phyloP scores from a whole-genome alignment of 2,888 invertebrate species.

The Diarsia rubi region DNA sequence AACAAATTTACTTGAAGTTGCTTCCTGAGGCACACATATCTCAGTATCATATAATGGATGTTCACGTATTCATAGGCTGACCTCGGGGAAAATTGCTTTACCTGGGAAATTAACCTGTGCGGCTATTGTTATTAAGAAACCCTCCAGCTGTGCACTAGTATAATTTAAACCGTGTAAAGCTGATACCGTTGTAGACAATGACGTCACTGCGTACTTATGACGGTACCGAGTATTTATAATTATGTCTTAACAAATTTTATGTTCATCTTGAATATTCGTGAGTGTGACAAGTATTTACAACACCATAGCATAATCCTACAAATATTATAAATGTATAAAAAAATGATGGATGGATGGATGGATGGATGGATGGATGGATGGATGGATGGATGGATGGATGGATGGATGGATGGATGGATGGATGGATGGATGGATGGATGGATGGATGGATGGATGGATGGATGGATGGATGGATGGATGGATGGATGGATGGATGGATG shows the following conservation, averaged over 20 bases:
- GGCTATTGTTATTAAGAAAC: background rate
- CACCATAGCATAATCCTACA: background rate
- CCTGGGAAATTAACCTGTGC: background rate
- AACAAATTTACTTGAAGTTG: background rate
- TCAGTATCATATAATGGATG: background rate
- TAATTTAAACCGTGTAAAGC: conserved; percentile 8
- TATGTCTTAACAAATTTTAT: conserved; percentile 35
- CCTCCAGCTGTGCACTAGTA: background rate
- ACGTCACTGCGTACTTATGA: conserved; percentile 25
- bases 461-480: no score
- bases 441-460: no score
- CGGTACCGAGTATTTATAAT: conserved; percentile 8
- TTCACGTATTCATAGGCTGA: background rate
- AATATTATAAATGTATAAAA: no score
- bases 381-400: no score
- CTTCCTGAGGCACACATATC: background rate
- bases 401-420: no score
- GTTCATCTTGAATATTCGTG: background rate
- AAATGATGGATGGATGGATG: no score
- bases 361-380: no score
- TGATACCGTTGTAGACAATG: conserved; percentile 29
- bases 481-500: no score
- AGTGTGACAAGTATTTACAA: background rate
- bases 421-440: no score
- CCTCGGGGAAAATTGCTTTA: background rate